Evolutionary conservation across 2,113 vertebrate genomes (phyloP).

Genomic region (Dasyornis broadbenti): DNA sequence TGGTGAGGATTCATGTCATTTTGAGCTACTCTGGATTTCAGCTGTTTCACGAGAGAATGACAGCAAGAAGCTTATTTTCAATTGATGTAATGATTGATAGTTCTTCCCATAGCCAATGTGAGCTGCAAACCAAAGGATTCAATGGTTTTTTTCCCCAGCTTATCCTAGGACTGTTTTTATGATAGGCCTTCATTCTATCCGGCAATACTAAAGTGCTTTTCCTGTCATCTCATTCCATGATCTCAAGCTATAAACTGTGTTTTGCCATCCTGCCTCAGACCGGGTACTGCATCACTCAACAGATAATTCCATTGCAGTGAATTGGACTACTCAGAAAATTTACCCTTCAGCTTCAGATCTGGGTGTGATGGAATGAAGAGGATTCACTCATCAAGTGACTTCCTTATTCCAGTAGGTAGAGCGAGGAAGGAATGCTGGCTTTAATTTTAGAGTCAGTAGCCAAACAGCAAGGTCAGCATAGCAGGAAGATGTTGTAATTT

Average conservation of each 20-base stretch:
- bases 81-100: background rate
- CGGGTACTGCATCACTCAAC: background rate
- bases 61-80: background rate
- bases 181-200: background rate
- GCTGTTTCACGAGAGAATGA: background rate
- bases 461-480: conserved; percentile 2
- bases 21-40: background rate
- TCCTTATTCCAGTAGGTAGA: background rate
- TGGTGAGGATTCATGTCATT: background rate
- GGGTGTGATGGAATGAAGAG: background rate
- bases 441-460: background rate
- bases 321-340: background rate
- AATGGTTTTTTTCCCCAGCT: background rate
- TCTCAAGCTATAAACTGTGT: background rate
- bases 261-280: background rate
- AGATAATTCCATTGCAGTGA: background rate
- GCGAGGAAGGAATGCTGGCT: background rate
- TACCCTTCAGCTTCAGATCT: background rate
- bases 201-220: background rate
- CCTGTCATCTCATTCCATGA: background rate
- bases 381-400: background rate
- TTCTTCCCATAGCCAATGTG: background rate
- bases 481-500: conserved; percentile 22
- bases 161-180: background rate
- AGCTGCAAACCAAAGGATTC: background rate